Evolutionary conservation across 2,113 vertebrate genomes (phyloP), one percentile per base, ranked within the genome.

Genomic region (Phaetusa simplex): DNA sequence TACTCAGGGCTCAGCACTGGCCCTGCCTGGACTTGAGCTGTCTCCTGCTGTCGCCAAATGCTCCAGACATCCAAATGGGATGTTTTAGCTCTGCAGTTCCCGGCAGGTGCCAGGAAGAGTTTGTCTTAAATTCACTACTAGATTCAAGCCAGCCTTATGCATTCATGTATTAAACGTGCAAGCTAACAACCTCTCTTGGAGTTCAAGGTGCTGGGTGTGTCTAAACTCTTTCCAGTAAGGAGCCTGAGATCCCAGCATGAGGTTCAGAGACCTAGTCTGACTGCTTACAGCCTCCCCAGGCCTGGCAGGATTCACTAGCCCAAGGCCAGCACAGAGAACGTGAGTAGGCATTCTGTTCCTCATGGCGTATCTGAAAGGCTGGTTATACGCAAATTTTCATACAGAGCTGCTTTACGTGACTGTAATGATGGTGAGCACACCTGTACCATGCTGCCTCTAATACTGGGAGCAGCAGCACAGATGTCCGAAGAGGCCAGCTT

Each of bases 371-470:
- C 32, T 82, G 53, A 36, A 72, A 82, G 17, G 21, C 40, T 72
- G 58, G 30, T 53, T 80, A 9, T 21, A 32, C 34, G 9, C 3
- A 23, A 9, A 34, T 77, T 59, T 80, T 76, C 62, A 20, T 14
- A 45, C 16, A 18, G 42, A 88, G 11, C n/a, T 86, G 82, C 49
- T 95, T 92, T 83, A 26, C 2, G 0, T 80, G 71, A 15, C 45
- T 58, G 9, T 77, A 36, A 21, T 82, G 40, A 14, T 77, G 53
- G 30, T 69, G 52, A 50, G n/a, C 69, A 29, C 52, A 36, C 65
- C 29, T 77, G 56, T 52, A 6, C 6, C 24, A 12, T 0, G 0
- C 29, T 76, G 40, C 26, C 49, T 69, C 4, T 79, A 66, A 32
- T n/a, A 6, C 20, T 0, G 2, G 26, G 62, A 47, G 24, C 52